A percentile compares a stretch with the other conserved stretches of the same genome.
Conservation (phyloP, 2,888 invertebrate species). For the Chaitophorus viminalis region DNA sequence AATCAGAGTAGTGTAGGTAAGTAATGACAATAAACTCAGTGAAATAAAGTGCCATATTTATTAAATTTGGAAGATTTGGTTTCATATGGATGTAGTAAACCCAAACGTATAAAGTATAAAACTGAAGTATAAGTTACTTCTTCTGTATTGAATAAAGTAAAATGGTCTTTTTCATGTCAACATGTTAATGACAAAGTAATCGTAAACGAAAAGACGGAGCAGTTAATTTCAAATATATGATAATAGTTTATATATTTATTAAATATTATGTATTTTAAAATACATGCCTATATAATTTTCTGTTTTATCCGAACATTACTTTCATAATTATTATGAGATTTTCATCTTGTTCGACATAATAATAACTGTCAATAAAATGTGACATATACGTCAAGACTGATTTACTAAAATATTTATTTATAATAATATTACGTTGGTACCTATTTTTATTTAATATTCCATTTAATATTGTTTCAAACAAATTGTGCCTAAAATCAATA, state of each 20-base stretch:
- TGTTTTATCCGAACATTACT: not conserved
- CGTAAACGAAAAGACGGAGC: not conserved
- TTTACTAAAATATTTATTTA: conserved; percentile 8
- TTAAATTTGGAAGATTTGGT: not conserved
- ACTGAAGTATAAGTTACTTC: not conserved
- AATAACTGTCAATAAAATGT: conserved; percentile 49
- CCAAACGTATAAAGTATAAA: conserved; percentile 11
- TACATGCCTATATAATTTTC: conserved; percentile 1
- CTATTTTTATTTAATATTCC: not conserved
- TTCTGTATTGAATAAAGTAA: not conserved
- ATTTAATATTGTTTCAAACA: not conserved
- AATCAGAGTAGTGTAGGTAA: not conserved
- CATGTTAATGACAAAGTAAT: not conserved
- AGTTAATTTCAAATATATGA: not conserved
- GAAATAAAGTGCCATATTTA: not conserved
- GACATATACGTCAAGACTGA: not conserved
- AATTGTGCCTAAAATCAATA: no score
- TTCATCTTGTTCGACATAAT: conserved; percentile 5
- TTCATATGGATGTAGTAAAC: not conserved
- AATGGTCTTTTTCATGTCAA: not conserved
- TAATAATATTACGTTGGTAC: not conserved
- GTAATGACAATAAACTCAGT: not conserved
- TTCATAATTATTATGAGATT: not conserved
- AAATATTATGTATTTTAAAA: not conserved
- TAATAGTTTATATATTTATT: no score